These are phyloP conservation scores for Drosophila ambigua DNA, from an alignment of 1,140 invertebrate species.

Conservation along the genomic window DNA sequence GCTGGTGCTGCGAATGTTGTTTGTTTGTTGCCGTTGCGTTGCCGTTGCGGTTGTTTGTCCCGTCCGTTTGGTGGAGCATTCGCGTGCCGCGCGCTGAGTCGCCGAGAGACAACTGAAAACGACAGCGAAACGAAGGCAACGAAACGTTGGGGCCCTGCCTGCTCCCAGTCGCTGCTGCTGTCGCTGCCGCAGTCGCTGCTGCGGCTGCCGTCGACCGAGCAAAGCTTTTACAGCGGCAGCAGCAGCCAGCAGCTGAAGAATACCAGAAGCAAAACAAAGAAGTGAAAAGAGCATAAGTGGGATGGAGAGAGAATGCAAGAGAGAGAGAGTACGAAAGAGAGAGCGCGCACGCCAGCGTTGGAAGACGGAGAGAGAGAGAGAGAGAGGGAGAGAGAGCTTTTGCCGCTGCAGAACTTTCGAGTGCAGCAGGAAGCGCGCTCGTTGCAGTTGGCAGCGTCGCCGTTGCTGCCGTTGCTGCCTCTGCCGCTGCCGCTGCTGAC, in stretches of 20 bases:
- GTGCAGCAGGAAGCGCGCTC: conserved; percentile 53
- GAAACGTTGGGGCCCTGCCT: conserved; percentile 46
- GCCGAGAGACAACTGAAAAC: conserved; percentile 80
- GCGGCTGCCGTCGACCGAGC: conserved; percentile 15
- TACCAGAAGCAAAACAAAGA: conserved; percentile 80
- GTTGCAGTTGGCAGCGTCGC: conserved; percentile 35
- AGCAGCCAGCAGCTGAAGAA: conserved; percentile 54
- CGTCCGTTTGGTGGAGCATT: conserved; percentile 48
- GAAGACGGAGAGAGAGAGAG: too few relatives aligned
- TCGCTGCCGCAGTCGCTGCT: conserved; percentile 22
- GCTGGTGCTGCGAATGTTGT: conserved; percentile 18
- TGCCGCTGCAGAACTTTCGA: conserved; percentile 57
- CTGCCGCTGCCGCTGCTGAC: conserved; percentile 5
- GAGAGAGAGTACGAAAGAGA: neutral
- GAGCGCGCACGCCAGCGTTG: too few relatives aligned
- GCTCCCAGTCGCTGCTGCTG: conserved; percentile 28
- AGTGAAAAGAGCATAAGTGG: conserved; percentile 61
- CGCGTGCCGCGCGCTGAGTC: conserved; percentile 73
- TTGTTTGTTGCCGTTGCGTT: conserved; percentile 33
- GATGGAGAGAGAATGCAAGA: conserved; percentile 1
- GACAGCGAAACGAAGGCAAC: conserved; percentile 69
- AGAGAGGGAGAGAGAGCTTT: conserved; percentile 54
- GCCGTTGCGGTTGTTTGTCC: conserved; percentile 24
- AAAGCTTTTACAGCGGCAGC: conserved; percentile 67
- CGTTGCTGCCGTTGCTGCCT: conserved; percentile 4